phyloP scores from a whole-genome alignment of 2,888 invertebrate species.

The Acanthopleura granulata region DNA sequence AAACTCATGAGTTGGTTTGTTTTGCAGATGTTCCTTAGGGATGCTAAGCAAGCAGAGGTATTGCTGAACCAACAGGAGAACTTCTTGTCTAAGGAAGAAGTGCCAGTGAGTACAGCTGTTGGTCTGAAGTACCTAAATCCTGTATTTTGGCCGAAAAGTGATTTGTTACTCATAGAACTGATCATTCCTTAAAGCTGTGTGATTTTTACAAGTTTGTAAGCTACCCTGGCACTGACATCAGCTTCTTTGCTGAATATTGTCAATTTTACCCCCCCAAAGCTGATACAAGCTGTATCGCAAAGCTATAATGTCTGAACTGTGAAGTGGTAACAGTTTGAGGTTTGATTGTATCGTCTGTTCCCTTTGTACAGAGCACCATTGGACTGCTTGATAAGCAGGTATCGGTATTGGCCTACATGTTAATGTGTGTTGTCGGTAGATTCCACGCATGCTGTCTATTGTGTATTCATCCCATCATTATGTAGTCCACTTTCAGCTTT shows the following conservation, averaged over 20 bases:
- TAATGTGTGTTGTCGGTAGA: neutral
- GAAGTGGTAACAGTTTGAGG: too few relatives aligned
- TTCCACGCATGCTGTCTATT: slow-evolving; percentile 14
- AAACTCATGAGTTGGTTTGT: neutral
- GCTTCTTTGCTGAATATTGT: too few relatives aligned
- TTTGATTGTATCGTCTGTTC: neutral
- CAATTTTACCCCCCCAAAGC: too few relatives aligned
- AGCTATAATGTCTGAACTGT: too few relatives aligned
- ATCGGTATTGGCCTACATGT: slow-evolving; percentile 25
- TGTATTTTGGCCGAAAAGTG: too few relatives aligned
- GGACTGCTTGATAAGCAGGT: slow-evolving; percentile 63
- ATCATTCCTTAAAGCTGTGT: too few relatives aligned
- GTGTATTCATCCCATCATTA: neutral
- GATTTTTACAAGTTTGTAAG: too few relatives aligned
- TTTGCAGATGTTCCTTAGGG: slow-evolving; percentile 86
- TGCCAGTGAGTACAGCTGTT: slow-evolving; percentile 76
- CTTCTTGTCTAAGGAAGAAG: slow-evolving; percentile 95
- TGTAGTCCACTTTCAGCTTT: too few relatives aligned
- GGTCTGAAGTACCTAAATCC: too few relatives aligned
- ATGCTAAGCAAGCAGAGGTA: slow-evolving; percentile 97
- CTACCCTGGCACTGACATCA: too few relatives aligned
- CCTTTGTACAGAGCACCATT: slow-evolving; percentile 49
- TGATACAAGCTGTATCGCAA: too few relatives aligned
- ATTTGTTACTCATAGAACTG: neutral
- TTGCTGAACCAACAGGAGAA: slow-evolving; percentile 98